phyloP scores from a whole-genome alignment of 2,888 invertebrate species.

The Mythimna impura region DNA sequence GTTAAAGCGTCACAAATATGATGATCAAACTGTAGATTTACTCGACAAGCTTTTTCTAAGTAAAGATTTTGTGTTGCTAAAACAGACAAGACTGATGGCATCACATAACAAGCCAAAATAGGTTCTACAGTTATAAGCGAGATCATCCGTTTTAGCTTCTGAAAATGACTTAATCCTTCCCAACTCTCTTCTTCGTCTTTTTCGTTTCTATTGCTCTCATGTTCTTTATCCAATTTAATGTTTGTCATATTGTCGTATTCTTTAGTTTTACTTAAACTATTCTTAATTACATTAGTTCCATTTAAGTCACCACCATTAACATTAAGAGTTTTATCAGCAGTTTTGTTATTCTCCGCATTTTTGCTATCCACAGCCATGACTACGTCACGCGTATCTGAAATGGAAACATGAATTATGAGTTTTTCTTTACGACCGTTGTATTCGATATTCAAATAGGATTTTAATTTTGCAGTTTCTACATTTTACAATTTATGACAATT shows the following conservation, averaged over 20 bases:
- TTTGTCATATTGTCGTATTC: constrained; percentile 58
- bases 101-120: constrained; percentile 93
- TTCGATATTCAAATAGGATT: constrained; percentile 39
- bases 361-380: constrained; percentile 80
- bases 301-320: constrained; percentile 81
- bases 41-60: constrained; percentile 96
- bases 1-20: constrained; percentile 95
- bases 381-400: constrained; percentile 77
- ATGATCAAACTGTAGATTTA: constrained; percentile 93
- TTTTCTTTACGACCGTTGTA: constrained; percentile 48
- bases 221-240: constrained; percentile 68
- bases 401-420: constrained; percentile 65
- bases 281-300: constrained; percentile 78
- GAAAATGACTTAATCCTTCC: constrained; percentile 88
- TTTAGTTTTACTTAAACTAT: constrained; percentile 78
- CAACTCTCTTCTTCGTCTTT: constrained; percentile 78
- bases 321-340: constrained; percentile 74
- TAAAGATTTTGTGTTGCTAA: constrained; percentile 96
- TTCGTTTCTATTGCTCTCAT: constrained; percentile 67
- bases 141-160: constrained; percentile 90
- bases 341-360: constrained; percentile 76
- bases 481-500: constrained; percentile 38
- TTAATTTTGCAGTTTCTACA: constrained; percentile 38
- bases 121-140: constrained; percentile 94
- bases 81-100: constrained; percentile 92